phyloP scores from a whole-genome alignment of 53 echinoderm and acorn worm species.

The Holothuria leucospilota region DNA sequence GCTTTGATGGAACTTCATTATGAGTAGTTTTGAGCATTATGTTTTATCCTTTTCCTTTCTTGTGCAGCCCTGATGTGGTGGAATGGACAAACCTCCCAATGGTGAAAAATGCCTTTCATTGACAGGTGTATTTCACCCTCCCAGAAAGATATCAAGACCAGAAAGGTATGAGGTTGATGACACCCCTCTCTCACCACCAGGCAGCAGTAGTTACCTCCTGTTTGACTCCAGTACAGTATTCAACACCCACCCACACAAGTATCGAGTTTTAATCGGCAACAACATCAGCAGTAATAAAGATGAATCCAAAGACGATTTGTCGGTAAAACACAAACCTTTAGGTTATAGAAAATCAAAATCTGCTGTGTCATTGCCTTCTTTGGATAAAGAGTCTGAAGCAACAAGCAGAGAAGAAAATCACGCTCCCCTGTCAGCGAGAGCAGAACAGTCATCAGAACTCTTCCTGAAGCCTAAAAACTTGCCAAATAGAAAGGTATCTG shows the following conservation, averaged over 20 bases:
- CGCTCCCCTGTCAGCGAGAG: background rate
- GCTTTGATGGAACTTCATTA: too few relatives aligned
- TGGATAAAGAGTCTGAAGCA: background rate
- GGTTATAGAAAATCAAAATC: conserved; percentile 48
- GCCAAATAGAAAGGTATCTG: conserved; percentile 16
- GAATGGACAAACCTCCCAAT: conserved; percentile 20
- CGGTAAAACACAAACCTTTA: background rate
- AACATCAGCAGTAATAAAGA: conserved; percentile 5
- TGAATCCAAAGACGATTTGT: background rate
- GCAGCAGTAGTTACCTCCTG: conserved; percentile 67
- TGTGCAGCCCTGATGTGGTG: background rate
- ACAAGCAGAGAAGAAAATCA: background rate
- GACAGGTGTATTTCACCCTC: background rate
- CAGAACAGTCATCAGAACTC: background rate
- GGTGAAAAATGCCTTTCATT: conserved; percentile 12
- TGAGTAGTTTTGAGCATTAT: too few relatives aligned
- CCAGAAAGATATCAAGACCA: conserved; percentile 45
- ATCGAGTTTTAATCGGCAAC: conserved; percentile 29
- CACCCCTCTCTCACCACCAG: conserved; percentile 67
- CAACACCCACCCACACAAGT: conserved; percentile 78
- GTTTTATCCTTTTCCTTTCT: too few relatives aligned
- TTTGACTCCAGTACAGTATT: conserved; percentile 87
- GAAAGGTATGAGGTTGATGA: conserved; percentile 78
- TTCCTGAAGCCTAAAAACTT: background rate
- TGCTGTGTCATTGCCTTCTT: conserved; percentile 30